A percentile compares a stretch with the other conserved stretches of the same genome.
phyloP scores from a whole-genome alignment of 1,140 invertebrate species.

The Hormaphis cornu region DNA sequence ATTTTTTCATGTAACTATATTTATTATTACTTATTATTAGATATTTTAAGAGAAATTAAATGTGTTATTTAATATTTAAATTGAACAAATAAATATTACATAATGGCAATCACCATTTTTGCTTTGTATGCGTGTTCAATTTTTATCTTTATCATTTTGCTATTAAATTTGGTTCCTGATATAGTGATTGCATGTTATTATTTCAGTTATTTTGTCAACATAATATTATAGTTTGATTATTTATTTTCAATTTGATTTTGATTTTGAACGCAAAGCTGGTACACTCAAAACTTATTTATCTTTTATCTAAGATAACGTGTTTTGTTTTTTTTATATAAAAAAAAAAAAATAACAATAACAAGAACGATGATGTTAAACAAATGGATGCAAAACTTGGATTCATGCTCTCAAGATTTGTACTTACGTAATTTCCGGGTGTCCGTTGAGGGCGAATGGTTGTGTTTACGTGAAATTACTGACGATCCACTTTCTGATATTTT shows the following conservation, averaged over 20 bases:
- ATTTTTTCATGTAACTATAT: neutral
- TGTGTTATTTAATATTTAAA: constrained; percentile 20
- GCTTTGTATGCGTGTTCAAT: neutral
- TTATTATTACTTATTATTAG: constrained; percentile 8
- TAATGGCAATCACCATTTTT: neutral
- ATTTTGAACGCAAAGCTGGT: constrained; percentile 18
- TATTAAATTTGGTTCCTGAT: constrained; percentile 4
- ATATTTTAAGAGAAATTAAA: neutral
- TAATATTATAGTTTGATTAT: constrained; percentile 11
- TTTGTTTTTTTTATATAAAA: constrained; percentile 7
- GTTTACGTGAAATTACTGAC: constrained; percentile 84
- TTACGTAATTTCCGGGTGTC: constrained; percentile 94
- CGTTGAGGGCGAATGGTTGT: constrained; percentile 96
- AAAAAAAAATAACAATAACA: too few species aligned
- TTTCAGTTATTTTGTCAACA: constrained; percentile 23
- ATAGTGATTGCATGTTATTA: constrained; percentile 25
- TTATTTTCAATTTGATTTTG: neutral
- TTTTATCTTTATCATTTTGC: neutral
- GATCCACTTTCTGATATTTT: constrained; percentile 51
- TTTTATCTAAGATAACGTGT: neutral
- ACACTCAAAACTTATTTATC: neutral
- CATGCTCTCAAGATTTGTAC: constrained; percentile 86
- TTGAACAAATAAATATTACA: constrained; percentile 12
- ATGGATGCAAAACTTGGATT: constrained; percentile 54
- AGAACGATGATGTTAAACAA: constrained; percentile 22